These are phyloP conservation scores for Pegoplata infirma DNA, from an alignment of 2,888 invertebrate species.

Conservation along the genomic window DNA sequence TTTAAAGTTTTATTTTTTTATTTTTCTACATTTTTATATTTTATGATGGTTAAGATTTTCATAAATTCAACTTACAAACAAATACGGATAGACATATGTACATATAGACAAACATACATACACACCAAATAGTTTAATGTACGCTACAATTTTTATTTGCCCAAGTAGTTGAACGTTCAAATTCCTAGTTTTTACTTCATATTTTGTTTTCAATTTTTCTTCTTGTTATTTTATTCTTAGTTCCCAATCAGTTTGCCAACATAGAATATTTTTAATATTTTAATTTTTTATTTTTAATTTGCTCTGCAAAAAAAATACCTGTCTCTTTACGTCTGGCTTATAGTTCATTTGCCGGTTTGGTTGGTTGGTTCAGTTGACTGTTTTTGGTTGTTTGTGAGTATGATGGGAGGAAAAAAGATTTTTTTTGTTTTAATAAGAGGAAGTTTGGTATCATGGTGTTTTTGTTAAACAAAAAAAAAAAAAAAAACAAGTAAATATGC, in stretches of 20 bases:
- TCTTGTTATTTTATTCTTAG: conserved; percentile 57
- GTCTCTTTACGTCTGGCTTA: neutral
- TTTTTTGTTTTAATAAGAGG: neutral
- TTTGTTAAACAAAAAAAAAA: no score
- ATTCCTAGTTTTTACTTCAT: conserved; percentile 42
- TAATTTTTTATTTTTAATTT: neutral
- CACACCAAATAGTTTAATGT: conserved; percentile 39
- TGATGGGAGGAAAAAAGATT: neutral
- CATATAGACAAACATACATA: neutral
- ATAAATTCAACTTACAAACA: conserved; percentile 54
- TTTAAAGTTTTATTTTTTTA: neutral
- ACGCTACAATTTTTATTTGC: conserved; percentile 29
- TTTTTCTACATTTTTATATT: conserved; percentile 18
- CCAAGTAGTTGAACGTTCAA: conserved; percentile 48
- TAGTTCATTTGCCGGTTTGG: neutral
- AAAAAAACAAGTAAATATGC: neutral
- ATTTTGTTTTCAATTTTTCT: conserved; percentile 31
- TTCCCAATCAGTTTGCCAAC: conserved; percentile 57
- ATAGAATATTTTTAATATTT: conserved; percentile 27
- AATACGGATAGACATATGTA: no score
- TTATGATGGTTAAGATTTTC: conserved; percentile 55
- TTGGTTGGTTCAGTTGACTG: neutral
- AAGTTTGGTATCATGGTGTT: neutral
- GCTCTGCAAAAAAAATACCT: neutral
- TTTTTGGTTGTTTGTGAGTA: neutral